phyloP scores from a whole-genome alignment of 2,797 vertebrate species.

The Spinibarbus caldwelli region DNA sequence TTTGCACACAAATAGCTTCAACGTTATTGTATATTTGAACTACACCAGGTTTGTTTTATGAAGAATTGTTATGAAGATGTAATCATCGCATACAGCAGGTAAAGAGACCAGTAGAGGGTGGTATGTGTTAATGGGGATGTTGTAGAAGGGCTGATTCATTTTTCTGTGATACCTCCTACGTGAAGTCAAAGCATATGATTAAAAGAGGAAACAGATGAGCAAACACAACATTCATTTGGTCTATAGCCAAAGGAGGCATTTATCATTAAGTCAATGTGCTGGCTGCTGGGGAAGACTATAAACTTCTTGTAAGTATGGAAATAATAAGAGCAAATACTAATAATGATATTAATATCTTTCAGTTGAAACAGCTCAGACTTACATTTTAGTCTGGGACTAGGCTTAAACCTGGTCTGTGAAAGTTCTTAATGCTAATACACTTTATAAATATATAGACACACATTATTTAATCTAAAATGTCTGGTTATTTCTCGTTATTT shows the following conservation, averaged over 20 bases:
- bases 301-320: slow-evolving; percentile 22
- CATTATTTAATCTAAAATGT: neutral
- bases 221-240: neutral
- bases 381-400: no score
- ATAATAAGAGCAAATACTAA: neutral
- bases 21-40: neutral
- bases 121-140: slow-evolving; percentile 10
- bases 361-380: no score
- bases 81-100: neutral
- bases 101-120: slow-evolving; percentile 20
- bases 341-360: neutral
- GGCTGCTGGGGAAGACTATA: neutral
- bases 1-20: neutral
- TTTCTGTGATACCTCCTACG: neutral
- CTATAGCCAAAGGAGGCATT: neutral
- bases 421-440: neutral
- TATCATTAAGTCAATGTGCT: slow-evolving; percentile 6
- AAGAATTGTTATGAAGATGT: neutral
- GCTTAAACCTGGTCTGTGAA: no score
- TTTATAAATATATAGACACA: neutral
- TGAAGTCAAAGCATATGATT: neutral
- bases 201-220: slow-evolving; percentile 30
- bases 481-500: neutral
- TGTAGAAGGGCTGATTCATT: neutral
- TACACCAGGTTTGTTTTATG: neutral